Percentiles rank a stretch among this genome's conserved stretches.
Evolutionary conservation across 2,888 invertebrate species (phyloP).

Genomic region (Drosophila lutescens): DNA sequence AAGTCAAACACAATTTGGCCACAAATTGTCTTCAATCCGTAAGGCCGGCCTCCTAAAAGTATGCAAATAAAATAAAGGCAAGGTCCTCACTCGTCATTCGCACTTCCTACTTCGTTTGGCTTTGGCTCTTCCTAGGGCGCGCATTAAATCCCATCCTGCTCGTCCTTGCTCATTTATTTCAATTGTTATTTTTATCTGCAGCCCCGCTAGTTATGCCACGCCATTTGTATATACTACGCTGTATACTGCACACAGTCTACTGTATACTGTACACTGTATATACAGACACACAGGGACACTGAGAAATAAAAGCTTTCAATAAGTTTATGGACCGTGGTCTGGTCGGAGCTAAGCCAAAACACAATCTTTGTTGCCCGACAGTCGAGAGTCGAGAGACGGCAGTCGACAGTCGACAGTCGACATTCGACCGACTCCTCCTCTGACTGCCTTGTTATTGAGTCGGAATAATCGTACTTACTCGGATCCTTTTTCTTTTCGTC

Average conservation of each 20-base stretch:
- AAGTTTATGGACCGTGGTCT: constrained; percentile 40
- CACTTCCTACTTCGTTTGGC: background rate
- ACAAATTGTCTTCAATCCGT: constrained; percentile 44
- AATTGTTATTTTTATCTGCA: constrained; percentile 77
- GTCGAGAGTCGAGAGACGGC: background rate
- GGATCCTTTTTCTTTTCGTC: constrained; percentile 41
- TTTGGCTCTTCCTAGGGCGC: background rate
- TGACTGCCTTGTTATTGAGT: constrained; percentile 39
- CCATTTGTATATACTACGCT: constrained; percentile 32
- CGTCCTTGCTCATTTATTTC: constrained; percentile 73
- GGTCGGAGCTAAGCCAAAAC: constrained; percentile 38
- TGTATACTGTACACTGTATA: background rate
- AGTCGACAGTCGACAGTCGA: background rate
- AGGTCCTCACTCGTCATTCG: constrained; percentile 3
- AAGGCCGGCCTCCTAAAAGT: constrained; percentile 47
- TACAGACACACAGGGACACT: background rate
- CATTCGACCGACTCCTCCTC: background rate
- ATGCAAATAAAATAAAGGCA: constrained; percentile 51
- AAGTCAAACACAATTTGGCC: constrained; percentile 52
- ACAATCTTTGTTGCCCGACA: constrained; percentile 38
- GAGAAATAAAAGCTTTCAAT: constrained; percentile 24
- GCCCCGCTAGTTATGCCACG: constrained; percentile 66
- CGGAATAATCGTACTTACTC: constrained; percentile 11
- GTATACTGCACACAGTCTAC: background rate
- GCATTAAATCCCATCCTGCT: constrained; percentile 15